Conservation (phyloP, 2,888 invertebrate species). For the Camponotus fellah region DNA sequence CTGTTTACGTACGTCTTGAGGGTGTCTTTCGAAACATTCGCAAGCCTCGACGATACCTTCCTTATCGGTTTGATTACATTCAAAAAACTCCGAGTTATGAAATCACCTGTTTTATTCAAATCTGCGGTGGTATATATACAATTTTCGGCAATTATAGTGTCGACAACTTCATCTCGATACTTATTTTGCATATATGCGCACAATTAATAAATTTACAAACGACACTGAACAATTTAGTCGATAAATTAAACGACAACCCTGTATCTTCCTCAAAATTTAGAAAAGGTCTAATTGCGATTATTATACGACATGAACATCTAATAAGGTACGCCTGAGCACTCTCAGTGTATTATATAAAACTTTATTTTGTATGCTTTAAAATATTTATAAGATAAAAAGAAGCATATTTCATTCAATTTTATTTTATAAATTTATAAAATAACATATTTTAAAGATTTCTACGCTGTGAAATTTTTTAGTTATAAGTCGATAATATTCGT, state of each 20-base stretch:
- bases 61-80: neutral
- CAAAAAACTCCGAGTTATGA: constrained; percentile 14
- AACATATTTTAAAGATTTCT: too few species aligned
- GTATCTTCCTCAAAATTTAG: constrained; percentile 14
- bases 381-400: neutral
- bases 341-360: neutral
- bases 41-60: neutral
- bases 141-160: constrained; percentile 58
- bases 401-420: neutral
- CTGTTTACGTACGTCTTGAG: neutral
- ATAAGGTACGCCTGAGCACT: constrained; percentile 52
- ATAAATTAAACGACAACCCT: neutral
- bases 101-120: neutral
- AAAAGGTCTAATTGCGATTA: constrained; percentile 54
- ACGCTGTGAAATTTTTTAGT: too few species aligned
- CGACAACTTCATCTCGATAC: constrained; percentile 70
- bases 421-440: too few species aligned
- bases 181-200: constrained; percentile 67
- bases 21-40: neutral
- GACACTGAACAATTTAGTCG: constrained; percentile 44
- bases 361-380: neutral
- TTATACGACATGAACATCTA: constrained; percentile 65
- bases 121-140: neutral
- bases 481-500: too few species aligned
- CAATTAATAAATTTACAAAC: constrained; percentile 63